Evolutionary conservation across 1,140 invertebrate genomes (phyloP).

Genomic region (Bombus difficillimus): DNA sequence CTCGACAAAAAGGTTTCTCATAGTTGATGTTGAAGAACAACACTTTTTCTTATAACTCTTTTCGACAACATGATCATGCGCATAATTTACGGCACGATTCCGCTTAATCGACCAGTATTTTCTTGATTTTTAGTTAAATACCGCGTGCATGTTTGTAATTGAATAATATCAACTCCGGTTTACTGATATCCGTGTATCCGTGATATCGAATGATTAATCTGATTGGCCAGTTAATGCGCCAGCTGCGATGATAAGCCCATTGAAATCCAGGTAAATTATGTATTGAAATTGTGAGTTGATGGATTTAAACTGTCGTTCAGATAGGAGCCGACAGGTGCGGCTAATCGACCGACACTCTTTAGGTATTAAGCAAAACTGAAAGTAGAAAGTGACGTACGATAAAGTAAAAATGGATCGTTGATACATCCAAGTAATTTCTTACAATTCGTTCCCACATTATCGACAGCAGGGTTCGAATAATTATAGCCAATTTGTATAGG

Average conservation of each 20-base stretch:
- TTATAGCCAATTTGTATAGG: background rate
- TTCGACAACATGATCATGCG: background rate
- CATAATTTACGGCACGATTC: background rate
- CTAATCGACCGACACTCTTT: constrained; percentile 9
- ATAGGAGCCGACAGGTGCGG: background rate
- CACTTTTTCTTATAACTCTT: background rate
- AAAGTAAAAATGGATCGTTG: constrained; percentile 15
- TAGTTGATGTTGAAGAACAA: background rate
- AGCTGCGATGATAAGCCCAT: background rate
- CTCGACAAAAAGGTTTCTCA: background rate
- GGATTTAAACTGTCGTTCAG: background rate
- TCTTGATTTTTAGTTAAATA: background rate
- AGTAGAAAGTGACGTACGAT: constrained; percentile 22
- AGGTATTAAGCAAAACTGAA: constrained; percentile 6
- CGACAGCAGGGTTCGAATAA: constrained; percentile 12
- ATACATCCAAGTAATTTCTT: constrained; percentile 10
- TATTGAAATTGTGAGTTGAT: constrained; percentile 1
- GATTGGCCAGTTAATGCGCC: background rate
- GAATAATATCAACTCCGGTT: no score
- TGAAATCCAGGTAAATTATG: constrained; percentile 16
- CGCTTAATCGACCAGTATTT: background rate
- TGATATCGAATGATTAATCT: constrained; percentile 4
- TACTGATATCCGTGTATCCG: background rate
- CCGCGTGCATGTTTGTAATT: background rate
- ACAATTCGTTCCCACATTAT: background rate